These are phyloP conservation scores for Tinamus major DNA, from an alignment of 2,797 vertebrate species.

Conservation along the genomic window DNA sequence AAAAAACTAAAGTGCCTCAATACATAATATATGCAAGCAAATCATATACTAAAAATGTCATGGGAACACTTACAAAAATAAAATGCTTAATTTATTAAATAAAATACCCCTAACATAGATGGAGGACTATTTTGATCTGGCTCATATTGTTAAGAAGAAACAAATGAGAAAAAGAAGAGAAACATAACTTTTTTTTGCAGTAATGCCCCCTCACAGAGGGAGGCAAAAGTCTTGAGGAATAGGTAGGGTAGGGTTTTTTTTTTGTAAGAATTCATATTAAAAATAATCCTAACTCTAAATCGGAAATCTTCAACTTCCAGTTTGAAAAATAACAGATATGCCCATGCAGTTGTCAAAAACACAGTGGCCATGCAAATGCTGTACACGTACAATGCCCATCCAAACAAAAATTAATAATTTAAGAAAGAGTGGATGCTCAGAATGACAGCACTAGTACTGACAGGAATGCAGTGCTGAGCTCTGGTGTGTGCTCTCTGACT, in stretches of 20 bases:
- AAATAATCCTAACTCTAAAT: conserved; percentile 76
- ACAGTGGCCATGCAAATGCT: conserved; percentile 65
- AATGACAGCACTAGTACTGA: conserved; percentile 73
- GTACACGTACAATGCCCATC: conserved; percentile 57
- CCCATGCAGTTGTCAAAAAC: conserved; percentile 61
- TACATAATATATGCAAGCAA: conserved; percentile 78
- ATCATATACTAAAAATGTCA: conserved; percentile 73
- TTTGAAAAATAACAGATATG: conserved; percentile 59
- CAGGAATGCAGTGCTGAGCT: conserved; percentile 67
- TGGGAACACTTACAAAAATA: conserved; percentile 77
- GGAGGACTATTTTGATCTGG: conserved; percentile 71
- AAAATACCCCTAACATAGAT: conserved; percentile 73
- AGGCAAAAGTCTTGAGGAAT: conserved; percentile 76
- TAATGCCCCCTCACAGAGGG: conserved; percentile 80
- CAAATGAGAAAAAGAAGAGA: conserved; percentile 58
- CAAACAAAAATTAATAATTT: conserved; percentile 60
- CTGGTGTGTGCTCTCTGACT: conserved; percentile 61
- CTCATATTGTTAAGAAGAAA: conserved; percentile 73
- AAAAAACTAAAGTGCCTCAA: conserved; percentile 70
- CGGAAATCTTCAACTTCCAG: conserved; percentile 60
- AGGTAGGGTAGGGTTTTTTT: conserved; percentile 70
- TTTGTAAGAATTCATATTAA: conserved; percentile 72
- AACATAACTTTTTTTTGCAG: conserved; percentile 68
- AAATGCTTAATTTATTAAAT: conserved; percentile 75
- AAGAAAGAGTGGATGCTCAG: conserved; percentile 46